Base-by-base conservation (phyloP, 2,113 vertebrate genomes). In the Hiodon alosoides region DNA sequence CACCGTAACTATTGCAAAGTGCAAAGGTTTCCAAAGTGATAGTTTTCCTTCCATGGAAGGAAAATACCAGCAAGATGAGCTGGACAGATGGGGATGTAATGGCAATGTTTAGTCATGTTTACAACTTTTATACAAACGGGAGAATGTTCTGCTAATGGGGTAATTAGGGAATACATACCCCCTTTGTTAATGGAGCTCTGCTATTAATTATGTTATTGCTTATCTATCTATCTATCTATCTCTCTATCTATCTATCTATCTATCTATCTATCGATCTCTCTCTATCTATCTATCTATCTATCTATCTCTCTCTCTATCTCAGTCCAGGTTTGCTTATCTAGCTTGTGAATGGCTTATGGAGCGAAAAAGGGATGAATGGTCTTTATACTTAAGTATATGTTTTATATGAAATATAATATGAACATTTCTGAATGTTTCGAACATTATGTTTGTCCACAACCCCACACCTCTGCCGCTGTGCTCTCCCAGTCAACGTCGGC, bases 141-240 rank as follows among this genome's bases (percentile, higher is more conserved):
- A 75, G 74, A 78, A 79, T 78, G 78, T 77, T 79, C 75, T 69
- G 76, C 81, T 81, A 84, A 83, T 84, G 77, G 80, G 78, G 80
- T 85, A 82, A 83, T 86, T 83, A 84, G 78, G 74, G 76, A 80
- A 82, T 79, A 81, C 79, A 75, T 69, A 16, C 74, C 75, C 76
- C 79, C 74, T 73, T 73, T 74, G 81, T 79, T 84, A 83, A 83
- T 80, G 82, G 77, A 76, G 72, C 78, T 80, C 66, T 70, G 76
- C 65, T 69, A 68, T 74, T 80, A 83, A 83, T 82, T 78, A 78
- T 65, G 57, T 46, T 31, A 31, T 31, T 31, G 31, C 31, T 31
- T 2, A 31, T 31, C 31, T 31, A 31, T 31, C 31, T 31, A 31
- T 31, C 31, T 31, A 31, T 31, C 31, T 31, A 31, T 31, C 31